A percentile compares a stretch with the other conserved stretches of the same genome.
Evolutionary conservation across 2,888 invertebrate species (phyloP).

Genomic region (Amphipoea lucens): DNA sequence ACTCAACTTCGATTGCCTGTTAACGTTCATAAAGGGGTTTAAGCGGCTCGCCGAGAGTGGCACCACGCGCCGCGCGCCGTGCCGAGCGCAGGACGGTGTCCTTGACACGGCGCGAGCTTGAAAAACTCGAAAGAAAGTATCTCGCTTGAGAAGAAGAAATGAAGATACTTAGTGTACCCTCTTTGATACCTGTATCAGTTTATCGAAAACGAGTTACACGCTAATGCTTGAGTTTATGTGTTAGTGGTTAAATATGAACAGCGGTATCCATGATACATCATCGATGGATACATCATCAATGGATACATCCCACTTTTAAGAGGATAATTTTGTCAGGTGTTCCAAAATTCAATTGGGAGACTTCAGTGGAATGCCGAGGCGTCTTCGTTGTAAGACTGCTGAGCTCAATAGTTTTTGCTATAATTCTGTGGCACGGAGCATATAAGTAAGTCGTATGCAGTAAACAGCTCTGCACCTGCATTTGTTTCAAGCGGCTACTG

Average conservation of each 20-base stretch:
- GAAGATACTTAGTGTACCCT: neutral
- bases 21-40: conserved; percentile 68
- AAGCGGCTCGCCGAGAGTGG: conserved; percentile 52
- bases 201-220: neutral
- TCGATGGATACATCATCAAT: neutral
- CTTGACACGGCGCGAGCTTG: neutral
- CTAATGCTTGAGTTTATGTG: neutral
- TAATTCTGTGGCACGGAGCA: neutral
- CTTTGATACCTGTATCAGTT: neutral
- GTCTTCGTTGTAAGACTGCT: conserved; percentile 2
- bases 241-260: neutral
- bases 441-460: conserved; percentile 1
- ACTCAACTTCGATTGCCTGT: conserved; percentile 71
- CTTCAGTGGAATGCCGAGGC: neutral
- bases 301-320: neutral
- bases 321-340: neutral
- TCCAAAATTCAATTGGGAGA: neutral
- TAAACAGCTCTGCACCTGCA: neutral
- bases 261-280: no score
- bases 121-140: neutral
- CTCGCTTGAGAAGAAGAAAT: neutral
- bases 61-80: neutral
- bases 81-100: neutral
- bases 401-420: neutral
- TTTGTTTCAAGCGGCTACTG: neutral